phyloP scores from a whole-genome alignment of 2,797 vertebrate genomes.

The Miichthys miiuy region DNA sequence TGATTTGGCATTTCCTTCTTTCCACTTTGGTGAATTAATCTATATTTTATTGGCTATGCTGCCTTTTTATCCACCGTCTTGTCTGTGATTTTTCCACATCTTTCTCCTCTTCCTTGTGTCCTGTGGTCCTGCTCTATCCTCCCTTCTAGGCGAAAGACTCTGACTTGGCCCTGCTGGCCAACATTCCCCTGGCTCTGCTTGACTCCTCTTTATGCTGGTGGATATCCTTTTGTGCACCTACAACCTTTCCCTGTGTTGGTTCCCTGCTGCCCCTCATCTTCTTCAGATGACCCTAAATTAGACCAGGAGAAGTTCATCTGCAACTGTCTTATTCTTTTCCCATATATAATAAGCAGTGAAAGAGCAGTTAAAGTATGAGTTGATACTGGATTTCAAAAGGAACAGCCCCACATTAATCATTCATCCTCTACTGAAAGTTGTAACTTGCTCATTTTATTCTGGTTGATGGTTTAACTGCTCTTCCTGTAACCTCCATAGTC shows the following conservation, averaged over 20 bases:
- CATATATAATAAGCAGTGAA: conserved; percentile 6
- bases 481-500: conserved; percentile 15
- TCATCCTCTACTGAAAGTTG: not conserved
- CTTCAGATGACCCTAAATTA: conserved; percentile 22
- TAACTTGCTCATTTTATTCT: not conserved
- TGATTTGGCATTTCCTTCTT: conserved; percentile 31
- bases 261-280: conserved; percentile 51
- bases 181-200: conserved; percentile 92
- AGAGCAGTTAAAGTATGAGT: not conserved
- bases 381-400: not conserved
- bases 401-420: not conserved
- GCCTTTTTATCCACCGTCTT: conserved; percentile 36
- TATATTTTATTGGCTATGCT: conserved; percentile 44
- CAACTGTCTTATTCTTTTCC: not conserved
- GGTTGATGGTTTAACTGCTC: conserved; percentile 32
- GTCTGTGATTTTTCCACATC: conserved; percentile 27
- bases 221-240: conserved; percentile 89
- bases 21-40: conserved; percentile 48
- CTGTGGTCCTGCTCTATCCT: conserved; percentile 54
- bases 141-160: conserved; percentile 88
- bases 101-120: conserved; percentile 46
- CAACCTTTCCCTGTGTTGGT: conserved; percentile 59
- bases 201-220: conserved; percentile 94
- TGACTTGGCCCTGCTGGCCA: conserved; percentile 91
- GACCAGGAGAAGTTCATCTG: conserved; percentile 19